phyloP scores from a whole-genome alignment of 2,888 invertebrate species.

The Junonia oenone region DNA sequence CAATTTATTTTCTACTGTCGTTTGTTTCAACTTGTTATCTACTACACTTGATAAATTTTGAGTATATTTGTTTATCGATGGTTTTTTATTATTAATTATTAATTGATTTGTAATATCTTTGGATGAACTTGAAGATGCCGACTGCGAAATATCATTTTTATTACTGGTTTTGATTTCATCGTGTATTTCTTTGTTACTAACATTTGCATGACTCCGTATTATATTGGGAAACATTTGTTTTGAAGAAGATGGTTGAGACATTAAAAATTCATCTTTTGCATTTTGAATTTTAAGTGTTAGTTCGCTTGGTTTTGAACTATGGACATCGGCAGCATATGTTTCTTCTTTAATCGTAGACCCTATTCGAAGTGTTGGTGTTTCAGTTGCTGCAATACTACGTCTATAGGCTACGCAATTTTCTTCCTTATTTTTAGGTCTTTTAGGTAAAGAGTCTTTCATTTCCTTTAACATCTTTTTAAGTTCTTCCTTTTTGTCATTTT shows the following conservation, averaged over 20 bases:
- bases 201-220: not conserved
- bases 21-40: not conserved
- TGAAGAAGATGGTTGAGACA: slow-evolving; percentile 16
- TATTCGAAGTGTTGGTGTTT: slow-evolving; percentile 61
- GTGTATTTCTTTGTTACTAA: not conserved
- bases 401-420: slow-evolving; percentile 24
- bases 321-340: not conserved
- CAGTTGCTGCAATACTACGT: slow-evolving; percentile 34
- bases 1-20: not conserved
- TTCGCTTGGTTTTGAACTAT: not conserved
- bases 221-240: slow-evolving; percentile 8
- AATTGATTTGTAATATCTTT: not conserved
- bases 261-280: slow-evolving; percentile 21
- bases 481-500: slow-evolving; percentile 75
- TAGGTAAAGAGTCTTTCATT: slow-evolving; percentile 87
- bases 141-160: not conserved
- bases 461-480: slow-evolving; percentile 86
- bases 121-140: not conserved
- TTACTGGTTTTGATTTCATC: not conserved
- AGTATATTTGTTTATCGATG: not conserved
- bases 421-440: slow-evolving; percentile 66
- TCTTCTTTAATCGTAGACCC: slow-evolving; percentile 37
- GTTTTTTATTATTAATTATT: not conserved
- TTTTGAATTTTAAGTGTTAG: not conserved
- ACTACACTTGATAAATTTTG: not conserved